Conservation (phyloP, 1,140 invertebrate species). For the Drosophila sp. region DNA sequence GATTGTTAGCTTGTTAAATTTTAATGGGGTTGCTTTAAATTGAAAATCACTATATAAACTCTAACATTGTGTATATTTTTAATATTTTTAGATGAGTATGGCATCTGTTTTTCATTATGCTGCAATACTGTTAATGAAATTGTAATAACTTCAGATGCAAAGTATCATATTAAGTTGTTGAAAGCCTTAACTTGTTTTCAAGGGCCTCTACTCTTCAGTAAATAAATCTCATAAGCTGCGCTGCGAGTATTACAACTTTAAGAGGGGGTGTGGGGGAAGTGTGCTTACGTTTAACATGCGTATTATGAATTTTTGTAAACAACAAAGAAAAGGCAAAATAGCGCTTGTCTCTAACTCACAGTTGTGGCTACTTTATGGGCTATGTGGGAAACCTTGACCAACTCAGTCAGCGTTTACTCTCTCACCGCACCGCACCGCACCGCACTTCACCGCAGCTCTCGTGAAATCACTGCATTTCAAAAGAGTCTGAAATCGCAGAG, state of each 20-base stretch:
- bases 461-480: constrained; percentile 73
- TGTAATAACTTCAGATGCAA: background rate
- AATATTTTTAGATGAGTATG: background rate
- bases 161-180: constrained; percentile 25
- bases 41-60: too few relatives aligned
- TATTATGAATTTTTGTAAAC: constrained; percentile 52
- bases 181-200: constrained; percentile 43
- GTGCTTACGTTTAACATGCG: constrained; percentile 33
- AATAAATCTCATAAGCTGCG: constrained; percentile 16
- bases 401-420: constrained; percentile 55
- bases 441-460: constrained; percentile 27
- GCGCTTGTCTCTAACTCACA: constrained; percentile 31
- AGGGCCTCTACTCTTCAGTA: constrained; percentile 32
- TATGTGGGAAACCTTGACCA: constrained; percentile 71
- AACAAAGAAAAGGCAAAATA: constrained; percentile 38
- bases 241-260: constrained; percentile 13
- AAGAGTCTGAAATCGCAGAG: constrained; percentile 59
- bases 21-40: too few relatives aligned
- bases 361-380: constrained; percentile 58
- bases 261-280: background rate
- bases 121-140: constrained; percentile 1
- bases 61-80: background rate
- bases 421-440: constrained; percentile 22
- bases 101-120: background rate
- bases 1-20: too few relatives aligned